Evolutionary conservation across 2,888 invertebrate species (phyloP).

Genomic region (Diaprepes abbreviatus): DNA sequence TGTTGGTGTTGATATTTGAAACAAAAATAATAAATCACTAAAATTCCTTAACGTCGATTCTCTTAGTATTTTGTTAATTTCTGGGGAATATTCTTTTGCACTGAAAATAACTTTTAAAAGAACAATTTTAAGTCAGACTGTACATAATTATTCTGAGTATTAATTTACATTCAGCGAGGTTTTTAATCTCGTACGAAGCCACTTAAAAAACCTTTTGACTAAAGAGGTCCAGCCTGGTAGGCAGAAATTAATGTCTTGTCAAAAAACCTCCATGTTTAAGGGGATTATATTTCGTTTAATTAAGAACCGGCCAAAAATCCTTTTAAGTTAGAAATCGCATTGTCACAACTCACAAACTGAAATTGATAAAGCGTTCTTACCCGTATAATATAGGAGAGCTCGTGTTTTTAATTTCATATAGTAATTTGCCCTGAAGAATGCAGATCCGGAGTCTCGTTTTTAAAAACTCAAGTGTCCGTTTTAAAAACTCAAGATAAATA

Average conservation of each 20-base stretch:
- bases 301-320: conserved; percentile 54
- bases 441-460: background rate
- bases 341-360: conserved; percentile 49
- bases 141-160: conserved; percentile 2
- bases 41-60: too few relatives aligned
- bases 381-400: conserved; percentile 8
- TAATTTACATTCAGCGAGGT: conserved; percentile 25
- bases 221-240: conserved; percentile 30
- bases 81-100: too few relatives aligned
- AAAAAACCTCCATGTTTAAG: conserved; percentile 33
- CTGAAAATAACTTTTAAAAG: too few relatives aligned
- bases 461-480: too few relatives aligned
- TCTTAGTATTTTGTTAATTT: too few relatives aligned
- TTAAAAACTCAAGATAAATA: too few relatives aligned
- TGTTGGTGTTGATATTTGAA: too few relatives aligned
- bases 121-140: background rate
- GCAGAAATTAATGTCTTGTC: conserved; percentile 40
- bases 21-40: too few relatives aligned
- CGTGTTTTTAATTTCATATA: conserved; percentile 11
- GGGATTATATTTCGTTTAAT: conserved; percentile 53
- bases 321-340: conserved; percentile 55
- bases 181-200: conserved; percentile 36
- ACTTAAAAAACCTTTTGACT: conserved; percentile 35
- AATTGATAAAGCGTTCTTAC: conserved; percentile 26
- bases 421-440: background rate